These are phyloP conservation scores for Aurelia sp. DNA, from an alignment of 30 jellyfish, hydroid and myxozoan genomes.

Conservation along the genomic window DNA sequence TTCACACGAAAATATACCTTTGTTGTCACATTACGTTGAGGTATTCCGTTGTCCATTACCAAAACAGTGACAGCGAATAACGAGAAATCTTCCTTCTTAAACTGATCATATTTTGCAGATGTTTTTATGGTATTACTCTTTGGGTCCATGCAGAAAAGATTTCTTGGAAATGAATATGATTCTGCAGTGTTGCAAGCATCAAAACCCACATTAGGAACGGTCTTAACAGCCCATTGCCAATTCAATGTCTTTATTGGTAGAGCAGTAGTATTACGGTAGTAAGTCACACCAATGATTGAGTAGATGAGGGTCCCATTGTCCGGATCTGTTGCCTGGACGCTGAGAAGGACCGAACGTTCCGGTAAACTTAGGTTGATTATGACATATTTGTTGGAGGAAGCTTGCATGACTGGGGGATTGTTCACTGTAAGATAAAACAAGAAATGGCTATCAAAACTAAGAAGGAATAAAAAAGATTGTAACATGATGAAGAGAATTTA, in stretches of 20 bases:
- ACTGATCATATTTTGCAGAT: constrained; percentile 22
- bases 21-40: constrained; percentile 56
- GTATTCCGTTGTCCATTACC: constrained; percentile 49
- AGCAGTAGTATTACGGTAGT: constrained; percentile 42
- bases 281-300: constrained; percentile 57
- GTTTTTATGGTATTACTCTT: constrained; percentile 35
- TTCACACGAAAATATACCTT: constrained; percentile 52
- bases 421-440: too few species aligned
- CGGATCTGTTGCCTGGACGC: constrained; percentile 49
- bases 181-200: constrained; percentile 42
- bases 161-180: constrained; percentile 56
- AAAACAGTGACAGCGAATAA: constrained; percentile 41
- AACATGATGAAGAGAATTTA: too few species aligned
- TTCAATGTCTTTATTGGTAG: constrained; percentile 24
- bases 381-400: too few species aligned
- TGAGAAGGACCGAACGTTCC: constrained; percentile 8
- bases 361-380: constrained; percentile 24
- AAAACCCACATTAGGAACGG: not conserved
- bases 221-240: constrained; percentile 39
- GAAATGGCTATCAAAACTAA: too few species aligned
- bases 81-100: constrained; percentile 36
- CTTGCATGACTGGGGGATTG: too few species aligned
- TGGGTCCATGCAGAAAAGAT: constrained; percentile 64
- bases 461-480: too few species aligned
- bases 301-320: constrained; percentile 45